Base-by-base conservation (phyloP, 2,888 invertebrate genomes). In the Hermaeophaga mercurialis region DNA sequence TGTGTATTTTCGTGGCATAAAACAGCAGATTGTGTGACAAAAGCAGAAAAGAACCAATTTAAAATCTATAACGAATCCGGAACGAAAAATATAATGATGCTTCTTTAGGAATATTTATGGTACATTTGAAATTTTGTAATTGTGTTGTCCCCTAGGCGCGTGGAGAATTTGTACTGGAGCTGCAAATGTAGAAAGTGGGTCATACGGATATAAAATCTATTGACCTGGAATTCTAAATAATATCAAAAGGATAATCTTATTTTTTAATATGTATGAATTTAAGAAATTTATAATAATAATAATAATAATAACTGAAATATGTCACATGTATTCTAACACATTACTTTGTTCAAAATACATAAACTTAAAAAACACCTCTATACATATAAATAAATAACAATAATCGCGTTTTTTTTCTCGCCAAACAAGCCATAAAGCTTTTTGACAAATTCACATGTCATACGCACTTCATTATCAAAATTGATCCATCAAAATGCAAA, bases 171-270 rank as follows among this genome's bases (percentile, higher is more conserved):
- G 64, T 66, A 66, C 58, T 54, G 54, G 54, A 43, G 66, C 38
- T 62, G 64, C 67, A 68, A 68, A 68, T 66, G 62, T 66, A 62
- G 67, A 68, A 68, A 68, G 68, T 68, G 56, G 68, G 65, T 59
- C 68, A 63, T 33, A 36, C n/a, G n/a, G n/a, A n/a, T n/a, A n/a
- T n/a, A n/a, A n/a, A n/a, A n/a, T n/a, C n/a, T n/a, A n/a, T n/a
- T n/a, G n/a, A n/a, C n/a, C n/a, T n/a, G n/a, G n/a, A n/a, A n/a
- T n/a, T n/a, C n/a, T n/a, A n/a, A n/a, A n/a, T n/a, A n/a, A n/a
- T n/a, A n/a, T n/a, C n/a, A n/a, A n/a, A n/a, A n/a, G n/a, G n/a
- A n/a, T n/a, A n/a, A n/a, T n/a, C n/a, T n/a, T n/a, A n/a, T n/a
- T n/a, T n/a, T n/a, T n/a, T n/a, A n/a, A n/a, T n/a, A n/a, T n/a